These are phyloP conservation scores for Arctopsyche grandis DNA, from an alignment of 1,140 invertebrate genomes.

Conservation along the genomic window DNA sequence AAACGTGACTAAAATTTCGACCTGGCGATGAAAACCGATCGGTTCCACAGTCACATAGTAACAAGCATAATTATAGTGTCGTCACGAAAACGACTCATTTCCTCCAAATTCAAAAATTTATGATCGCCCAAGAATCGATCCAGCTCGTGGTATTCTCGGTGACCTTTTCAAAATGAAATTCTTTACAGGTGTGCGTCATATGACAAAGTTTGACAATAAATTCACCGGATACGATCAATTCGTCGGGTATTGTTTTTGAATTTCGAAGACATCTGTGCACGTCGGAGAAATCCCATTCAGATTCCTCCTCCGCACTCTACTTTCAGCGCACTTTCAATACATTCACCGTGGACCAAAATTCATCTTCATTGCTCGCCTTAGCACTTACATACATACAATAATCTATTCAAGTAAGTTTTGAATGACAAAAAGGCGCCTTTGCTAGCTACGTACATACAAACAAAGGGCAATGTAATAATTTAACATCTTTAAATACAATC, in stretches of 20 bases:
- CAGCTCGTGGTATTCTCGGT: not conserved
- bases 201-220: too few relatives aligned
- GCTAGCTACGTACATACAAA: not conserved
- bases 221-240: too few relatives aligned
- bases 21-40: not conserved
- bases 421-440: not conserved
- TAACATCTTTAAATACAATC: too few relatives aligned
- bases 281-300: not conserved
- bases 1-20: not conserved
- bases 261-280: not conserved
- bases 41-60: not conserved
- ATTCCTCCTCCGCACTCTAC: constrained; percentile 14
- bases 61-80: not conserved
- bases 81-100: not conserved
- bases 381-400: not conserved
- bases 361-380: not conserved
- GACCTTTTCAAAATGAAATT: not conserved
- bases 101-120: not conserved
- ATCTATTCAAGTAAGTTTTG: too few relatives aligned
- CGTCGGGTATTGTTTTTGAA: too few relatives aligned
- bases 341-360: not conserved
- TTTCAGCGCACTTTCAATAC: constrained; percentile 6
- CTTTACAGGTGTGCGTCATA: not conserved
- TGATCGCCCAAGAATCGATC: not conserved
- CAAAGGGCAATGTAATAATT: too few relatives aligned